Conservation (phyloP, 53 echinoderm and acorn worm species). For the Arbacia lixula region DNA sequence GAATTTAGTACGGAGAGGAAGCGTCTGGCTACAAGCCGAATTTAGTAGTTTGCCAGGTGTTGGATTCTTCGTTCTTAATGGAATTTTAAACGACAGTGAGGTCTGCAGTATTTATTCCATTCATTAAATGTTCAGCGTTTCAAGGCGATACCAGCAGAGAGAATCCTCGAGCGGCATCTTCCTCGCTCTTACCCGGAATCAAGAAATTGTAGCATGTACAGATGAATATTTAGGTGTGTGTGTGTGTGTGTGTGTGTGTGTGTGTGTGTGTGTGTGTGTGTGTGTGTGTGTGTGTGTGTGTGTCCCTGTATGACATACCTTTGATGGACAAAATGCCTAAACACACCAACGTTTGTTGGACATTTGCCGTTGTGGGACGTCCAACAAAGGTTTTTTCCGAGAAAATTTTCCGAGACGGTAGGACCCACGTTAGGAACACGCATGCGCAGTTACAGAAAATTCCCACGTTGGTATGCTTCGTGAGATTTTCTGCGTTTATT, state of each 20-base stretch:
- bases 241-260: not conserved
- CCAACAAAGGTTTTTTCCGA: constrained; percentile 8
- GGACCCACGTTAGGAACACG: not conserved
- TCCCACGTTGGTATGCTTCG: constrained; percentile 25
- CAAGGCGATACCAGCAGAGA: too few species aligned
- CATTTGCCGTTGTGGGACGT: constrained; percentile 16
- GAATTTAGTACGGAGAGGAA: too few species aligned
- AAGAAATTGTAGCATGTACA: too few species aligned
- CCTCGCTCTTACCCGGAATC: too few species aligned
- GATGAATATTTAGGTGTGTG: too few species aligned
- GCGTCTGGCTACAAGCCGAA: too few species aligned
- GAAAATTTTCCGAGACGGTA: not conserved
- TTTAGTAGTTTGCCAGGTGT: too few species aligned
- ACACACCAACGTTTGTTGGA: constrained; percentile 20
- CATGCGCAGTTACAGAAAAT: constrained; percentile 7
- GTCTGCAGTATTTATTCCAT: too few species aligned
- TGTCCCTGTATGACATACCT: not conserved
- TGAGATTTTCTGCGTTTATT: not conserved
- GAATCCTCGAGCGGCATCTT: too few species aligned
- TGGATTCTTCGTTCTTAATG: too few species aligned
- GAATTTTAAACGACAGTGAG: too few species aligned
- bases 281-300: not conserved
- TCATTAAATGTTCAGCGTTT: too few species aligned
- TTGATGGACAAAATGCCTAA: not conserved
- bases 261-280: not conserved